These are phyloP conservation scores for Schizopygopsis malacanthus DNA, from an alignment of 2,797 vertebrate genomes.

Conservation along the genomic window DNA sequence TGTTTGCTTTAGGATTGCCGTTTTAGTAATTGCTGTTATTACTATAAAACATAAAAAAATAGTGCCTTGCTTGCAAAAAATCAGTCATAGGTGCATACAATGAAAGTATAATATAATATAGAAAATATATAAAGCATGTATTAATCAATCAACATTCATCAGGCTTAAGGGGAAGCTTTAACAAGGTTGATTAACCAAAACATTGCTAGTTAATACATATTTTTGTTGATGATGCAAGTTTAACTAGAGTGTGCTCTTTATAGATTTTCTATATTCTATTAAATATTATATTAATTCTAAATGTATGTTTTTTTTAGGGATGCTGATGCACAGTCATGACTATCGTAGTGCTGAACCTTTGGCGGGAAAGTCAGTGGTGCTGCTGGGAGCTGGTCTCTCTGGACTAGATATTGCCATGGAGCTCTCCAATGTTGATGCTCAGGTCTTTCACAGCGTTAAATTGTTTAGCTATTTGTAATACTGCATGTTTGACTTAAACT, in stretches of 20 bases:
- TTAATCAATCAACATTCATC: background rate
- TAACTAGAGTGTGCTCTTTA: background rate
- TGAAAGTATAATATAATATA: background rate
- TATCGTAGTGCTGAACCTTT: slow-evolving; percentile 72
- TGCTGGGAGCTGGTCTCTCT: slow-evolving; percentile 73
- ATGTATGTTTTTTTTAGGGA: slow-evolving; percentile 58
- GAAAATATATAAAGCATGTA: background rate
- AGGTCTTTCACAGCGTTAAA: slow-evolving; percentile 47
- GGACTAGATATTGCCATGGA: slow-evolving; percentile 74
- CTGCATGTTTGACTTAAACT: background rate
- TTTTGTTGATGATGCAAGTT: background rate
- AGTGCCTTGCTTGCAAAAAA: no score
- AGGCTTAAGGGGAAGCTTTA: background rate
- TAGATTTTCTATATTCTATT: background rate
- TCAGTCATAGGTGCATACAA: background rate
- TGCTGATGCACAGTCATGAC: slow-evolving; percentile 73
- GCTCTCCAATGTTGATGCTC: slow-evolving; percentile 63
- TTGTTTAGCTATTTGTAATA: background rate
- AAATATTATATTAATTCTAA: background rate
- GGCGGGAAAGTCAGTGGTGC: slow-evolving; percentile 66
- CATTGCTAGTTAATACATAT: background rate
- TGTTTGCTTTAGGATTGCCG: background rate
- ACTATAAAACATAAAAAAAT: background rate
- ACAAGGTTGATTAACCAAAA: background rate
- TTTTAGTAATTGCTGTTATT: background rate